Conservation (phyloP, 2,888 invertebrate genomes). For the Acanthococcus lagerstroemiae region DNA sequence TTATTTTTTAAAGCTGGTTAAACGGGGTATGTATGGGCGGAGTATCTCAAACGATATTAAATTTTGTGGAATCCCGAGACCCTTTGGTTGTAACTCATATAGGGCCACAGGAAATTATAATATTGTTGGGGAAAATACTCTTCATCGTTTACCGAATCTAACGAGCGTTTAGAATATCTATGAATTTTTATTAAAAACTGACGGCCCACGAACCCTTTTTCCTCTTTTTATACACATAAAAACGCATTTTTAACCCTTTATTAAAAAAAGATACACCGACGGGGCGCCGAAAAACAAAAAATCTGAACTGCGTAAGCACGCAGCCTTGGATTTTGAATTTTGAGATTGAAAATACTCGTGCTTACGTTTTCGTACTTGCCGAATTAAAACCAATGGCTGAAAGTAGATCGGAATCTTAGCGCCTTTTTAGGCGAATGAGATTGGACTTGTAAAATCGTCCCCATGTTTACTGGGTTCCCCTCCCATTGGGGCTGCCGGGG, state of each 20-base stretch:
- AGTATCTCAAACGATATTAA: conserved; percentile 29
- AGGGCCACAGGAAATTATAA: conserved; percentile 29
- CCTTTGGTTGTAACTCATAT: conserved; percentile 21
- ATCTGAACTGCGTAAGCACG: too few relatives aligned
- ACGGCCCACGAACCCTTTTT: conserved; percentile 21
- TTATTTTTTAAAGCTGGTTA: too few relatives aligned
- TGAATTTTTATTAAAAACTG: conserved; percentile 26
- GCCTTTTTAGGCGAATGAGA: too few relatives aligned
- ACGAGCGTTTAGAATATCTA: conserved; percentile 18
- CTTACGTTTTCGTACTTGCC: too few relatives aligned
- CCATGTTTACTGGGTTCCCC: too few relatives aligned
- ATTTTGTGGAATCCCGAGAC: conserved; percentile 28
- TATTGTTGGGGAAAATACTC: conserved; percentile 13
- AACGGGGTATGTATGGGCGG: conserved; percentile 21
- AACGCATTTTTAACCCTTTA: conserved; percentile 13
- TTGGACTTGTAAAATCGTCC: too few relatives aligned
- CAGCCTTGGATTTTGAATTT: too few relatives aligned
- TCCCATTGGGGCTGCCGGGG: too few relatives aligned
- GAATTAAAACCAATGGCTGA: too few relatives aligned
- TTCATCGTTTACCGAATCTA: conserved; percentile 18
- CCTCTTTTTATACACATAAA: background rate
- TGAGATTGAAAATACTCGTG: too few relatives aligned
- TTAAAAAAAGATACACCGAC: background rate
- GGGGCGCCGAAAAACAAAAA: too few relatives aligned
- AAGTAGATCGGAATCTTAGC: too few relatives aligned